phyloP scores from a whole-genome alignment of 2,113 vertebrate species.

The Cathartes aura region DNA sequence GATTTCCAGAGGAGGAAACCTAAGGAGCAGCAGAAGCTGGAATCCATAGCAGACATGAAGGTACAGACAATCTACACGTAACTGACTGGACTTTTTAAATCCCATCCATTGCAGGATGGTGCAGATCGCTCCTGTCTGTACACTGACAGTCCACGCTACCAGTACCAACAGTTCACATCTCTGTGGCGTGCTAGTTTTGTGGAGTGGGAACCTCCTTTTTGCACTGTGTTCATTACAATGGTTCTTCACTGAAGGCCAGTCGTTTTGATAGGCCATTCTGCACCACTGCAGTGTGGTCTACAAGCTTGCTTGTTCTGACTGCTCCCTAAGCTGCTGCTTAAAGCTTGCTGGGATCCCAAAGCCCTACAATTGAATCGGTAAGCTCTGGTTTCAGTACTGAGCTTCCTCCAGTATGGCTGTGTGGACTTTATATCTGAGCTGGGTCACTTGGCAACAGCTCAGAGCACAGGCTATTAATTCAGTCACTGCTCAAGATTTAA shows the following conservation, averaged over 20 bases:
- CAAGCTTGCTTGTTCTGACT: not conserved
- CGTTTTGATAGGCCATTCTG: fast-evolving
- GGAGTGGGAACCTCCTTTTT: not conserved
- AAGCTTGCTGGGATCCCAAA: not conserved
- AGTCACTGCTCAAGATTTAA: not conserved
- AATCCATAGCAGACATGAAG: slow-evolving; percentile 98
- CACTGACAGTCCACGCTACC: not conserved
- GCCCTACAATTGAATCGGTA: fast-evolving
- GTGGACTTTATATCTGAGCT: not conserved
- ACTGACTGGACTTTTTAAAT: not conserved
- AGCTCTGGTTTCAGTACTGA: not conserved
- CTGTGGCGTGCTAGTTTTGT: fast-evolving
- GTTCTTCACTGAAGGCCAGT: not conserved
- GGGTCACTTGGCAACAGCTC: not conserved
- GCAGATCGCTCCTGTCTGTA: not conserved
- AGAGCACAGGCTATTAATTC: not conserved
- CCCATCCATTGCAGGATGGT: not conserved
- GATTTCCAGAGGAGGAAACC: slow-evolving; percentile 96
- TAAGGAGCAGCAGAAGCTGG: slow-evolving; percentile 93
- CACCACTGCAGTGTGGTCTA: not conserved
- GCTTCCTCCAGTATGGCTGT: fast-evolving
- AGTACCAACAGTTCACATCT: not conserved
- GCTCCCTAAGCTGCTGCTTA: not conserved
- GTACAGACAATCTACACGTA: not conserved
- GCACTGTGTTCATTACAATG: fast-evolving